Evolutionary conservation across 2,888 invertebrate species (phyloP), one percentile per base, ranked within the genome.

Genomic region (Yponomeuta evonymella): DNA sequence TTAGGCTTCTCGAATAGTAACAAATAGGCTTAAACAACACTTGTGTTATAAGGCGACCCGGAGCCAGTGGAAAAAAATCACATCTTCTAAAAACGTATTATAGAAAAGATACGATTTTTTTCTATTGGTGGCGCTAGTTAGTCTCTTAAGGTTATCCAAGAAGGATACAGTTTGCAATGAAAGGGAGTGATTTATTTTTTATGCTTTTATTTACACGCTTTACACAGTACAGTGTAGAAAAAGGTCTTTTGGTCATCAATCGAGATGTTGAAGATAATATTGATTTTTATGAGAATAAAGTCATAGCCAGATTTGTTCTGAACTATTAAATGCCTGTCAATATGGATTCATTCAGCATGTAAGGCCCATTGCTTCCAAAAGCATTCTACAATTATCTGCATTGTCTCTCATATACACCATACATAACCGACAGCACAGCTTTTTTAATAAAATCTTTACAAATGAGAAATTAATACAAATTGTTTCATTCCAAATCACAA

Each of bases 361-460:
- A 65, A 29, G 29, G 1, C 12, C 10, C 65, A 64, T 65, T 65
- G 65, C 65, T 30, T 65, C 23, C 65, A 65, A 65, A 65, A 65
- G 29, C 23, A 65, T 30, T 29, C 33, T 65, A 12, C 64, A 64
- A 10, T 65, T 30, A 65, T 15, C 15, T 58, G 15, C 51, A 58
- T 58, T 15, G 15, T 15, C 51, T 15, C 15, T 58, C 51, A 43
- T 23, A 23, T 36, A 36, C 36, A 5, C 36, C 5, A 36, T 36
- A 5, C 43, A 43, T 58, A 58, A 58, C 15, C 51, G 15, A 12
- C 43, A 8, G 43, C 15, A 15, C 51, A 58, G 51, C 51, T 58
- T 58, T 58, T 58, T 12, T 58, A 58, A 58, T 58, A 58, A 58
- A 58, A 58, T 15, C 51, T 58, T 58, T 58, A 58, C 5, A 58